phyloP scores from a whole-genome alignment of 2,113 vertebrate species.

The Capreolus pygargus region DNA sequence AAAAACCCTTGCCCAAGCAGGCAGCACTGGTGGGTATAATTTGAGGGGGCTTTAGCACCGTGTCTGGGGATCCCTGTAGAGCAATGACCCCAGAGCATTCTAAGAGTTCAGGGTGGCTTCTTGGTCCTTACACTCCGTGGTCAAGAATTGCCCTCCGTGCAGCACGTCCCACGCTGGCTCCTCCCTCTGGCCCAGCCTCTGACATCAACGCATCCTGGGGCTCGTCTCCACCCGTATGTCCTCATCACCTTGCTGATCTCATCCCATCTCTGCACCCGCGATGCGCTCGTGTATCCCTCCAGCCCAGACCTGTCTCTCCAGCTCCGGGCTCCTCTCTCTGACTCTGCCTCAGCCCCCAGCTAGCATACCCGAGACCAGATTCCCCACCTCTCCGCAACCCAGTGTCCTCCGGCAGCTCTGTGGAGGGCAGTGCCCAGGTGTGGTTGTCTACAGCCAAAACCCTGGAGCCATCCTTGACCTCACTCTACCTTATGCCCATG shows the following conservation, averaged over 20 bases:
- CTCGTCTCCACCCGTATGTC: accelerated
- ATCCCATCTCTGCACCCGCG: accelerated
- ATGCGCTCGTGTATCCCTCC: neutral
- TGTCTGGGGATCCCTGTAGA: neutral
- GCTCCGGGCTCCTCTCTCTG: neutral
- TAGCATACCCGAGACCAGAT: neutral
- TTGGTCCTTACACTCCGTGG: neutral
- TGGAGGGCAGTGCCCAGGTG: accelerated
- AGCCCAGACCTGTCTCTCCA: neutral
- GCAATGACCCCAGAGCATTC: too few relatives aligned
- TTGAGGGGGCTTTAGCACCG: neutral
- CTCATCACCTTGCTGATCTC: neutral
- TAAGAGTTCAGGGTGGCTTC: neutral
- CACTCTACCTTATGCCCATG: too few relatives aligned
- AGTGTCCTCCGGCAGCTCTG: neutral
- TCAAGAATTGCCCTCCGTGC: neutral
- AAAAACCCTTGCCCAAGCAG: neutral
- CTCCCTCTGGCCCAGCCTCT: neutral
- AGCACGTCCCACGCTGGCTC: accelerated
- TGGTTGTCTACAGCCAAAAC: neutral
- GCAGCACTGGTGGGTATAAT: neutral
- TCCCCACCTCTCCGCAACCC: accelerated
- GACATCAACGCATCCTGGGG: accelerated
- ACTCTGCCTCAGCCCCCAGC: neutral
- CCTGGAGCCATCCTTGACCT: neutral